phyloP scores from a whole-genome alignment of 2,113 vertebrate species.

The Cyrtonyx montezumae region DNA sequence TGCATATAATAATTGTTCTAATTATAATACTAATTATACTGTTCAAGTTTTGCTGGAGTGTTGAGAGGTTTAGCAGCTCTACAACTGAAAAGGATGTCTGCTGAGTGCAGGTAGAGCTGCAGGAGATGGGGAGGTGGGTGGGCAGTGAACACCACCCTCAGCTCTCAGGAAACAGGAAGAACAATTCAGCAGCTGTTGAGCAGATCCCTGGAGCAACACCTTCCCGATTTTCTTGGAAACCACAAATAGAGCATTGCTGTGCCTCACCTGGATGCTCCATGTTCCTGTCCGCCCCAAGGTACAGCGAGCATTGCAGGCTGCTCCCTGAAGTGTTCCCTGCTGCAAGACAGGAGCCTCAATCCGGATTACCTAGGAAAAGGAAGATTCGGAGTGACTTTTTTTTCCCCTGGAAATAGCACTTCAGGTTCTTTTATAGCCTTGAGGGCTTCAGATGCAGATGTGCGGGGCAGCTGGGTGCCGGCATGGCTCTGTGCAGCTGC shows the following conservation, averaged over 20 bases:
- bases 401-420: neutral
- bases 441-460: neutral
- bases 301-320: neutral
- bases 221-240: neutral
- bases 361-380: neutral
- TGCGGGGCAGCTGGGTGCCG: neutral
- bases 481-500: neutral
- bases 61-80: neutral
- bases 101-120: neutral
- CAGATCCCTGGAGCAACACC: neutral
- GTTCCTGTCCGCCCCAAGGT: neutral
- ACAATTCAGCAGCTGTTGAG: neutral
- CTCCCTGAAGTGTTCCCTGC: no score
- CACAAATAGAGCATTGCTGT: rapidly evolving
- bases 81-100: neutral
- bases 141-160: neutral
- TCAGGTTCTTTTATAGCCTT: neutral
- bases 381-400: neutral
- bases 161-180: neutral
- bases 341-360: neutral
- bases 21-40: neutral
- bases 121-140: neutral
- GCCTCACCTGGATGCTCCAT: neutral
- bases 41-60: neutral
- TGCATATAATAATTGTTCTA: neutral